Evolutionary conservation across 2,113 vertebrate genomes (phyloP), one percentile per base, ranked within the genome.

Genomic region (Glaucidium brasilianum): DNA sequence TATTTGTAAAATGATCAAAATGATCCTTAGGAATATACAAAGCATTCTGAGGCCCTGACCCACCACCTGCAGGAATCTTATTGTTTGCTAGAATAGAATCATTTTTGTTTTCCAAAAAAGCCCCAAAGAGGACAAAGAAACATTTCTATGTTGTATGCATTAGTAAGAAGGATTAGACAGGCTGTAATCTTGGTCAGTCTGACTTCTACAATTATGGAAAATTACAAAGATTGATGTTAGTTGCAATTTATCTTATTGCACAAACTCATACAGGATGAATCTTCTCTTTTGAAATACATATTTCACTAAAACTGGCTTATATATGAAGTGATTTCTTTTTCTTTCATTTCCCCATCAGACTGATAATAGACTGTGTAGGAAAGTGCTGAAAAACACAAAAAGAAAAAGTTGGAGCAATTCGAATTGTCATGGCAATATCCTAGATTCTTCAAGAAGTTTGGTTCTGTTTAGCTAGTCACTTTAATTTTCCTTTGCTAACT

Each of bases 391-490:
- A 95, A 75, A 89, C 80, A 93, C 79, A 94, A 95, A 96, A 95
- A 92, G 81, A 73, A 96, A 80, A 96, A 96, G 94, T 96, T 85
- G 75, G 63, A 95, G 74, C 79, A 73, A 71, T 87, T 82, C 12
- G 9, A 96, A 97, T 97, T 97, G 97, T 96, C 92, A 96, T 96
- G 86, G 92, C 90, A 97, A 97, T 96, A 93, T 73, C 87, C 96
- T 96, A 86, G 56, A 96, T 91, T 97, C 80, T 53, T 96, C 62
- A 95, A 93, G 94, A 97, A 98, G 87, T 98, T 98, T 45, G 58
- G 74, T 97, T 98, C 88, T 97, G 94, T 98, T 97, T 97, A 98
- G 94, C 96, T 96, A 97, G 90, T 98, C 92, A 97, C 94, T 98
- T 98, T 96, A 97, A 98, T 97, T 97, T 88, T 94, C 95, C 64